Conservation (phyloP, 2,888 invertebrate genomes). For the Leptura quadrifasciata region DNA sequence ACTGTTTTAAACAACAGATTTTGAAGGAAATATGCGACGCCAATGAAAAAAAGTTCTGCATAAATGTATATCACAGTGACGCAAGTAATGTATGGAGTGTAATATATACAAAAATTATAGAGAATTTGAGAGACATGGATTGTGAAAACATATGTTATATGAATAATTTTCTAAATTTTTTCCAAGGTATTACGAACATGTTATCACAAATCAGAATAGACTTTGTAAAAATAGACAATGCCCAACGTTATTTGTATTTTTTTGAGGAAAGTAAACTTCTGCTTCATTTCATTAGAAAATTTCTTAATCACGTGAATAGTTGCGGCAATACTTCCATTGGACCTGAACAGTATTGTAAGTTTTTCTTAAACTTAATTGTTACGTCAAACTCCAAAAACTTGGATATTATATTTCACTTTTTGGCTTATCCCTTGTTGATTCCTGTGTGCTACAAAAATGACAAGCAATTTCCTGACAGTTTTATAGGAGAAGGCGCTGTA, state of each 20-base stretch:
- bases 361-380: constrained; percentile 59
- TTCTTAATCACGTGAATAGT: constrained; percentile 51
- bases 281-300: constrained; percentile 54
- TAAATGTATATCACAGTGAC: constrained; percentile 48
- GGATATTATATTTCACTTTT: constrained; percentile 63
- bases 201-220: constrained; percentile 52
- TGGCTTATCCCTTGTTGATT: constrained; percentile 60
- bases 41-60: constrained; percentile 37
- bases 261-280: constrained; percentile 55
- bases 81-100: constrained; percentile 54
- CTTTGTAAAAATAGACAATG: constrained; percentile 44
- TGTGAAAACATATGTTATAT: constrained; percentile 44
- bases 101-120: constrained; percentile 51
- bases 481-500: constrained; percentile 55
- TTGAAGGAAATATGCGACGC: constrained; percentile 50
- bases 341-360: constrained; percentile 49
- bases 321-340: constrained; percentile 43
- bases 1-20: constrained; percentile 48
- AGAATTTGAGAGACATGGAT: constrained; percentile 34
- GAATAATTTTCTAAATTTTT: constrained; percentile 41
- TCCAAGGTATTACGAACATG: constrained; percentile 46
- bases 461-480: constrained; percentile 58
- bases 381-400: constrained; percentile 60
- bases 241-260: constrained; percentile 47
- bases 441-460: constrained; percentile 52